Evolutionary conservation across 2,888 invertebrate genomes (phyloP), one percentile per base, ranked within the genome.

Genomic region (Laspeyria flexula): DNA sequence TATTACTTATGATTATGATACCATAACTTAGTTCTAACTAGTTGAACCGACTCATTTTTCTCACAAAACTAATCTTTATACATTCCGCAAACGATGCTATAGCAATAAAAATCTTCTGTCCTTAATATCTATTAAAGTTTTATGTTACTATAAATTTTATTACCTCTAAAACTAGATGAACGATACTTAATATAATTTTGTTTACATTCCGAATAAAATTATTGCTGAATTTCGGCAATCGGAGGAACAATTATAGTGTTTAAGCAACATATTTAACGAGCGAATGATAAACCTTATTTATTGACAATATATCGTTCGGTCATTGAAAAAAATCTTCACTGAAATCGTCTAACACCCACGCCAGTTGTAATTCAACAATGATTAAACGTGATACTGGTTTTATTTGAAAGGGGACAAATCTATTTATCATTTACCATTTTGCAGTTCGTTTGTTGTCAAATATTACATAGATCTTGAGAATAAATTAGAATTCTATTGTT

Each of bases 261-360:
- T 35, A 13, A 11, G 31, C 18, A 31, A 30, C 21, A 41, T 12
- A 12, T 55, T 62, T 51, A 45, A 59, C 41, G 49, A 50, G 11
- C 12, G 7, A 16, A 37, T 33, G 37, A 60, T 59, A 48, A 58
- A 16, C 43, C 43, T 51, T 51, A 40, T 59, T 55, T 62, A 59
- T 55, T 25, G 27, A n/a, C 25, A 29, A 44, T 25, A 23, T 39
- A 39, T 31, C 1, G 39, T 30, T 23, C 3, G 29, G 38, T 16
- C 16, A 10, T 43, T 30, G 21, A 31, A 43, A 42, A 31, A 42
- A 12, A 31, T n/a, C n/a, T n/a, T n/a, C n/a, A n/a, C n/a, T n/a
- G n/a, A n/a, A n/a, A 23, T 23, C 13, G 13, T 15, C 13, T 42
- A 4, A 18, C 21, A 12, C 42, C 33, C 13, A 42, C 42, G 23